These are phyloP conservation scores for Sternarchorhynchus goeldii DNA, from an alignment of 2,797 vertebrate species.

Conservation along the genomic window DNA sequence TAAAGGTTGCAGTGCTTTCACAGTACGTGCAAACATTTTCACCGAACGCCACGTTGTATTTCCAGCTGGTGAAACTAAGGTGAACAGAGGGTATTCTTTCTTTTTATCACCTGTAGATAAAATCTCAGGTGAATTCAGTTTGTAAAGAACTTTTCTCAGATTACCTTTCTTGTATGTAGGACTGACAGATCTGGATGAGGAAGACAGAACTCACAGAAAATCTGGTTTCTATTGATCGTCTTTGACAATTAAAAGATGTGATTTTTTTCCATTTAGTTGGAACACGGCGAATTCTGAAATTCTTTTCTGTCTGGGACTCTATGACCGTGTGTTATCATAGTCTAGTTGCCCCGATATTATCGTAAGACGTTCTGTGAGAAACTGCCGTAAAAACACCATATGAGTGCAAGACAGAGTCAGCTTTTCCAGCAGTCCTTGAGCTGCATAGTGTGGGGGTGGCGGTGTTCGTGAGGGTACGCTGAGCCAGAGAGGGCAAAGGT, in stretches of 20 bases:
- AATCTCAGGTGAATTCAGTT: constrained; percentile 48
- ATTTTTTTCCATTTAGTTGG: constrained; percentile 26
- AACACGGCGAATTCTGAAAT: constrained; percentile 28
- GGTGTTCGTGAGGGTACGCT: not conserved
- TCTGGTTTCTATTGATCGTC: constrained; percentile 41
- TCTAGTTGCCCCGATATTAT: constrained; percentile 6
- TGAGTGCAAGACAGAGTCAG: not conserved
- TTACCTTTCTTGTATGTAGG: constrained; percentile 47
- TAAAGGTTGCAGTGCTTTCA: constrained; percentile 61
- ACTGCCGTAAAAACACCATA: constrained; percentile 1
- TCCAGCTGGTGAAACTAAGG: constrained; percentile 59
- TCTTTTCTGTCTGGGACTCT: constrained; percentile 15
- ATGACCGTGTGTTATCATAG: constrained; percentile 31
- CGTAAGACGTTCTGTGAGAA: constrained; percentile 34
- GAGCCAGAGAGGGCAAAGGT: constrained; percentile 9
- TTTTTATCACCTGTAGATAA: constrained; percentile 60
- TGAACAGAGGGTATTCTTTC: constrained; percentile 61
- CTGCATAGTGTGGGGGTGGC: constrained; percentile 4
- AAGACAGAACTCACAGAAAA: constrained; percentile 46
- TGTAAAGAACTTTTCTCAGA: constrained; percentile 59
- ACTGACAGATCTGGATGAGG: constrained; percentile 64
- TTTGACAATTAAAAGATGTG: constrained; percentile 28
- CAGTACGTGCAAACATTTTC: constrained; percentile 64
- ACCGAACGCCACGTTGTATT: constrained; percentile 64
- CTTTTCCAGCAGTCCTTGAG: not conserved